Conservation (phyloP, 2,113 vertebrate species). For the Eleginops maclovinus region DNA sequence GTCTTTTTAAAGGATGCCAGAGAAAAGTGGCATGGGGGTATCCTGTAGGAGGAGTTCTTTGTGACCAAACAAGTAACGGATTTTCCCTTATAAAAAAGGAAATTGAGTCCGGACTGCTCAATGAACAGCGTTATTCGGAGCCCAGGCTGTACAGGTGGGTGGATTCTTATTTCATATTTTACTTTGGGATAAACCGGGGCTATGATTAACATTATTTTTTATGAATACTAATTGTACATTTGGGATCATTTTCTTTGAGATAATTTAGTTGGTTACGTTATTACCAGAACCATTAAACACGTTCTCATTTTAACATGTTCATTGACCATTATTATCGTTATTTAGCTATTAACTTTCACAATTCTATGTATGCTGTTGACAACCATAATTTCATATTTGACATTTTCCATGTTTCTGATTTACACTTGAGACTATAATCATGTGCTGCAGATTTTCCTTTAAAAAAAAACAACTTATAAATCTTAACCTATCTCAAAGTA, state of each 20-base stretch:
- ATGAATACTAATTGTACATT: not conserved
- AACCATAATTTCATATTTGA: not conserved
- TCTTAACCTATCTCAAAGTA: too few species aligned
- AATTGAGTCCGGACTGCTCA: constrained; percentile 59
- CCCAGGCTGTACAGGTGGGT: constrained; percentile 72
- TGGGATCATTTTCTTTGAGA: not conserved
- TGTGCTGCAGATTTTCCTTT: not conserved
- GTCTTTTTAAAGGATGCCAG: constrained; percentile 63
- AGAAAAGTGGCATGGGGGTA: constrained; percentile 62
- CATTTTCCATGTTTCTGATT: too few species aligned
- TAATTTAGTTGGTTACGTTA: not conserved
- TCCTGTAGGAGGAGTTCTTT: constrained; percentile 76
- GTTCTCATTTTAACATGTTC: not conserved
- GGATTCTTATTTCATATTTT: not conserved
- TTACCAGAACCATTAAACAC: not conserved
- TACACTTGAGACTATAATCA: too few species aligned
- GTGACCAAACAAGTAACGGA: constrained; percentile 75
- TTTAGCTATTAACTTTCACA: not conserved
- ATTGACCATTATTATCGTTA: not conserved
- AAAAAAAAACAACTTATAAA: too few species aligned
- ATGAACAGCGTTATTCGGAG: constrained; percentile 51
- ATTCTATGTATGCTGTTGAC: not conserved
- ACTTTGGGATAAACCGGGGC: not conserved
- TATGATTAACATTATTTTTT: not conserved
- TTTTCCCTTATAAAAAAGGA: constrained; percentile 78